Evolutionary conservation across 2,888 invertebrate genomes (phyloP), one percentile per base, ranked within the genome.

Genomic region (Ormyrus thymus): DNA sequence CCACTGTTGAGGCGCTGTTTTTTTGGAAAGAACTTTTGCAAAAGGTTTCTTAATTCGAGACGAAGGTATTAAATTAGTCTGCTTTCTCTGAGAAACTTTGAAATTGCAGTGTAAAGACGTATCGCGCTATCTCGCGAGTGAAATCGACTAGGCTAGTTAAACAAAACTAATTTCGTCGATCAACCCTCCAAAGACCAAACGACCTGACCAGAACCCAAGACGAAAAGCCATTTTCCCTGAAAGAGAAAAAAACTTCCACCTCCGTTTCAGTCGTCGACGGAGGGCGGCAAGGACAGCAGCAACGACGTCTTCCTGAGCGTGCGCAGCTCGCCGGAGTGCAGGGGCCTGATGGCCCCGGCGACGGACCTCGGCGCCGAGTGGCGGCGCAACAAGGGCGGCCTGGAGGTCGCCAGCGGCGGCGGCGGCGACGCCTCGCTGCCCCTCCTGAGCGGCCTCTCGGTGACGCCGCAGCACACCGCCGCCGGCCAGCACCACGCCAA

Each of bases 341-440:
- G 86, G 83, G 85, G 87, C 13, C 82, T 89, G 5, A 90, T 90
- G 90, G 86, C 87, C 59, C 90, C 90, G 11, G 90, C 88, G 6
- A 88, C 86, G 11, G 89, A 89, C 81, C 76, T 88, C 50, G 87
- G 88, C 15, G 88, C 88, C 53, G 90, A 90, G 72, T 90, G 90
- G 90, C 87, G 87, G 71, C 87, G 87, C 76, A 86, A 84, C 56
- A 76, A 74, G 45, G 29, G 29, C 53, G 46, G 48, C 53, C 29
- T 58, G n/a, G 66, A 51, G 66, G 87, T 86, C 61, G 79, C 84
- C 77, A 71, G 78, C 29, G 82, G 82, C 5, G 46, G 15, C 6
- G 13, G 70, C 0, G 15, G 59, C 45, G 89, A 92, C 85, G 92
- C 93, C 82, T 92, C 92, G 48, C 87, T 93, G 79, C 93, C 93